Percentiles rank a stretch among this genome's conserved stretches.
phyloP scores from a whole-genome alignment of 2,113 vertebrate species.

The Ptychochromis oligacanthus region DNA sequence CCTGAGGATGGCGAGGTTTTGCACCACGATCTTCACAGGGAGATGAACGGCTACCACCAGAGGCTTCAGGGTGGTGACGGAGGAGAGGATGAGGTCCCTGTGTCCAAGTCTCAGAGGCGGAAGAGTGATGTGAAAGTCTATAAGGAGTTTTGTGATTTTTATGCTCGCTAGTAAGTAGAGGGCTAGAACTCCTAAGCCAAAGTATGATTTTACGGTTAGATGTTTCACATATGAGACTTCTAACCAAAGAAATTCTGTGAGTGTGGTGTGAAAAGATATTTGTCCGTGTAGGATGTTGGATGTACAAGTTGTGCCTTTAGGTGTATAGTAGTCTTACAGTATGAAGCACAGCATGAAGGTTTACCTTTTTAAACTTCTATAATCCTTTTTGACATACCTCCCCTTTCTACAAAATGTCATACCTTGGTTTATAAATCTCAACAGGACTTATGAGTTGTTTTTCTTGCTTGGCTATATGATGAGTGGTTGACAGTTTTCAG shows the following conservation, averaged over 20 bases:
- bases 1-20: constrained; percentile 85
- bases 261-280: neutral
- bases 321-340: neutral
- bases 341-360: no score
- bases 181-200: no score
- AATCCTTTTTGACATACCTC: neutral
- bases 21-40: constrained; percentile 40
- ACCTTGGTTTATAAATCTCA: neutral
- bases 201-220: neutral
- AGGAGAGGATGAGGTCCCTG: constrained; percentile 84
- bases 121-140: constrained; percentile 95
- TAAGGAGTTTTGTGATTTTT: constrained; percentile 99
- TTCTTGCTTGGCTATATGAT: neutral
- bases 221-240: rapidly evolving
- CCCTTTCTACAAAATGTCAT: neutral
- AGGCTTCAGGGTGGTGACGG: constrained; percentile 60
- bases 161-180: constrained; percentile 94
- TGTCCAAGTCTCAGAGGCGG: constrained; percentile 90
- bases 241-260: neutral
- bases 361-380: neutral
- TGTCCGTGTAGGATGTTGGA: neutral
- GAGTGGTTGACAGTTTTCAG: neutral
- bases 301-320: neutral
- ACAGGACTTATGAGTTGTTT: neutral
- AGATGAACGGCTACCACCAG: constrained; percentile 70